phyloP scores from a whole-genome alignment of 2,113 vertebrate species.

The Butorides virescens region DNA sequence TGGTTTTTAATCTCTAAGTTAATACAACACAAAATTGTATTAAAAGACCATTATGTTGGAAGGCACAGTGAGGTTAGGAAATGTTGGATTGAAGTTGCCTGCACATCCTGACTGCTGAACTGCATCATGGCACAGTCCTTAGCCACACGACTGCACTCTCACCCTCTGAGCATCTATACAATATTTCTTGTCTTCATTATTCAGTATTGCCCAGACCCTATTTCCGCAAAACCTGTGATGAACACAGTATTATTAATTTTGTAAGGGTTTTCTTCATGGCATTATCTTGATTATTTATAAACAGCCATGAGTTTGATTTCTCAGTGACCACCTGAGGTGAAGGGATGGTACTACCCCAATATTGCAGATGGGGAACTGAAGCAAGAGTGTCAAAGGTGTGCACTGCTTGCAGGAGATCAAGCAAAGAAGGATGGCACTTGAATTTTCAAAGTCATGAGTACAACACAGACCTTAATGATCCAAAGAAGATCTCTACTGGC shows the following conservation, averaged over 20 bases:
- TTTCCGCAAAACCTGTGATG: neutral
- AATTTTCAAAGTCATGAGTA: neutral
- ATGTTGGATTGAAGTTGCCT: constrained; percentile 2
- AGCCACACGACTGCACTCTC: neutral
- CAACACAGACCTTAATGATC: neutral
- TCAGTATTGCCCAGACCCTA: neutral
- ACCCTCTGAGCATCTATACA: neutral
- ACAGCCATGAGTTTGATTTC: neutral
- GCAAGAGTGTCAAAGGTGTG: neutral
- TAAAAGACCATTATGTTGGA: neutral
- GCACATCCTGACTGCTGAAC: neutral
- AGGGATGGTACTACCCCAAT: neutral
- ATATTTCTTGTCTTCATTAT: neutral
- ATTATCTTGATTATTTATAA: neutral
- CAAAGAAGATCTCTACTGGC: neutral
- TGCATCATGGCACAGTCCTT: neutral
- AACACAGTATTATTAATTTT: neutral
- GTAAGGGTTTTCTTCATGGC: neutral
- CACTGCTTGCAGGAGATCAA: neutral
- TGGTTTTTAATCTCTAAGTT: neutral
- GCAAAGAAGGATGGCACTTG: neutral
- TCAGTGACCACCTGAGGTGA: neutral
- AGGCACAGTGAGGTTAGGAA: neutral
- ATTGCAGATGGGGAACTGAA: neutral
- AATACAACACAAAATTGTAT: constrained; percentile 6